Percentiles rank a stretch among this genome's conserved stretches.
Conservation (phyloP, 1,140 invertebrate species). For the Chrysopa pallens region DNA sequence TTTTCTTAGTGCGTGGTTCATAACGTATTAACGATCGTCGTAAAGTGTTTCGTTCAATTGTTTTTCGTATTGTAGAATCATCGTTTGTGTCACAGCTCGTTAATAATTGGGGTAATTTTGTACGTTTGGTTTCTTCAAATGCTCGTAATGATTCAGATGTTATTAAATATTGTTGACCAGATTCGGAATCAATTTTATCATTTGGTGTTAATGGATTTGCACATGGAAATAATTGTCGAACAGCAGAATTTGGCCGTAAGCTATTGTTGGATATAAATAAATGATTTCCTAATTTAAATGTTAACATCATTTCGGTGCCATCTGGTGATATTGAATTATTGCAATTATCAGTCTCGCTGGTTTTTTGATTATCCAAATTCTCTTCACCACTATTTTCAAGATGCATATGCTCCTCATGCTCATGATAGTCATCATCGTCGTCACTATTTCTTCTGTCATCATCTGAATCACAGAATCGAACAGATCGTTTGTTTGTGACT, state of each 20-base stretch:
- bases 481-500: conserved; percentile 24
- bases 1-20: conserved; percentile 29
- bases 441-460: conserved; percentile 12
- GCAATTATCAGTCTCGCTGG: conserved; percentile 4
- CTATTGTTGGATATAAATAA: conserved; percentile 35
- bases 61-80: conserved; percentile 35
- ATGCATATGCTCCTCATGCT: background rate
- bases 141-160: conserved; percentile 42
- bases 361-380: conserved; percentile 1
- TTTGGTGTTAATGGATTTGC: conserved; percentile 12
- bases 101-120: conserved; percentile 28
- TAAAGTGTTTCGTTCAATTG: conserved; percentile 55
- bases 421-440: conserved; percentile 8
- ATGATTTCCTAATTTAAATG: conserved; percentile 37
- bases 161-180: conserved; percentile 30
- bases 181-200: conserved; percentile 15
- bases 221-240: conserved; percentile 48
- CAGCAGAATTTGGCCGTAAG: conserved; percentile 49
- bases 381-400: background rate
- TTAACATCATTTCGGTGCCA: conserved; percentile 29
- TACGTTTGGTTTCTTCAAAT: conserved; percentile 42
- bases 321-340: conserved; percentile 15
- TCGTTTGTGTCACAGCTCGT: conserved; percentile 24
- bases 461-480: conserved; percentile 27
- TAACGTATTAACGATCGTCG: conserved; percentile 46